Evolutionary conservation across 2,888 invertebrate genomes (phyloP), one percentile per base, ranked within the genome.

Genomic region (Drosophila picticornis): DNA sequence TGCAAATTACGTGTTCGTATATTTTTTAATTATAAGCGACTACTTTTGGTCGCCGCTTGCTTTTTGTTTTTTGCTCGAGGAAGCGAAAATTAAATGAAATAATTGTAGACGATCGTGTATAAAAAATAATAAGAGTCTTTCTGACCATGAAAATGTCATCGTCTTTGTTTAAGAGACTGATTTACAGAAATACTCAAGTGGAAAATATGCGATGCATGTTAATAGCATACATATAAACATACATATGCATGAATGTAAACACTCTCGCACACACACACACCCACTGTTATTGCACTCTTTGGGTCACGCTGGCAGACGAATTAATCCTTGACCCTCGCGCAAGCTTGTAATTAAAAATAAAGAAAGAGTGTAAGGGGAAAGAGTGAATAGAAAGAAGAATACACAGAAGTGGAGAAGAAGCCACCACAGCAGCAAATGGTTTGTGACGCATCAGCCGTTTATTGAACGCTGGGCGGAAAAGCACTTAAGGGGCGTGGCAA

Each of bases 261-360:
- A 46, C 7, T 53, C 16, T 51, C 51, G 40, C 46, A 22, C 55
- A 53, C 29, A 52, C 55, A 59, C 50, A 63, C 40, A 36, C 11
- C 64, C 9, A 64, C 16, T 51, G 16, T 52, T 59, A 32, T 16
- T 61, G 55, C 61, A 69, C 51, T 79, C 61, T 68, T 68, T 65
- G 76, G 80, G 80, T 80, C 65, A 77, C 53, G 58, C 60, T 51
- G 50, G 61, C 71, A 58, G 77, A 73, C 80, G 78, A 91, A 88
- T 91, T 90, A 91, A 91, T 90, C 90, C 90, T 79, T 91, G 91
- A 90, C 91, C 91, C 79, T 77, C 67, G n/a, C 27, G 19, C 43
- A 64, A 74, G 73, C 75, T 79, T 61, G 83, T 85, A 90, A 91
- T 91, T 89, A n/a, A 82, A 89, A 46, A 75, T 74, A 83, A 27